Evolutionary conservation across 92 coral and sea anemone species (phyloP).

Genomic region (Epizoanthus rinbou): DNA sequence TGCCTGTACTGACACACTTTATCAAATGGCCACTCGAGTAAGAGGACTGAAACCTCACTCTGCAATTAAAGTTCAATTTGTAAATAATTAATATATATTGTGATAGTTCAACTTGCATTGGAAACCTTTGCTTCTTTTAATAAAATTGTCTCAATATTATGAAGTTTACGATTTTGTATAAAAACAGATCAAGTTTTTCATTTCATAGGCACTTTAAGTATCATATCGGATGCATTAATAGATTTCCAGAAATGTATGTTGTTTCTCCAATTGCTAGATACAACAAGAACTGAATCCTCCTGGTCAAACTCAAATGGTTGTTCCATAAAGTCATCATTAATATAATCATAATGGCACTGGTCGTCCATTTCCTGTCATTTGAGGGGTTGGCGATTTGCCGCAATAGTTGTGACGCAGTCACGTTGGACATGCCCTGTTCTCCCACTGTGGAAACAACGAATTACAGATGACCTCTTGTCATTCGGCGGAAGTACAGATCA

Average conservation of each 20-base stretch:
- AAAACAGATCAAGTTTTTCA: too few relatives aligned
- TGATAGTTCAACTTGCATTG: too few relatives aligned
- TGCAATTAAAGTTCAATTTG: too few relatives aligned
- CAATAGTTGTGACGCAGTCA: background rate
- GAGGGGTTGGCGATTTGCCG: background rate
- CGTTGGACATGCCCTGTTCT: conserved; percentile 21
- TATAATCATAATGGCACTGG: background rate
- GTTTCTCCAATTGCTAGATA: background rate
- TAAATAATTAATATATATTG: too few relatives aligned
- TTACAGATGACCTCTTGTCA: conserved; percentile 14
- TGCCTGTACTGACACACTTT: too few relatives aligned
- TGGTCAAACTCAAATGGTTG: conserved; percentile 2
- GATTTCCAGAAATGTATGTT: conserved; percentile 14
- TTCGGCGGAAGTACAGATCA: conserved; percentile 1
- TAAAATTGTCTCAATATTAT: too few relatives aligned
- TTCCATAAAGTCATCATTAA: background rate
- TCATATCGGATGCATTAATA: conserved; percentile 3
- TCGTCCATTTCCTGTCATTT: background rate
- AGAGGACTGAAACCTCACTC: too few relatives aligned
- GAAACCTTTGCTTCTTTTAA: too few relatives aligned
- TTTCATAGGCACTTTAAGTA: too few relatives aligned
- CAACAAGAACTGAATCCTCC: background rate
- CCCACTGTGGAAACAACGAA: conserved; percentile 29
- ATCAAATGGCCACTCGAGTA: too few relatives aligned
- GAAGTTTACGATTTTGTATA: too few relatives aligned